Evolutionary conservation across 2,888 invertebrate species (phyloP), one percentile per base, ranked within the genome.

Genomic region (Tipula lateralis): DNA sequence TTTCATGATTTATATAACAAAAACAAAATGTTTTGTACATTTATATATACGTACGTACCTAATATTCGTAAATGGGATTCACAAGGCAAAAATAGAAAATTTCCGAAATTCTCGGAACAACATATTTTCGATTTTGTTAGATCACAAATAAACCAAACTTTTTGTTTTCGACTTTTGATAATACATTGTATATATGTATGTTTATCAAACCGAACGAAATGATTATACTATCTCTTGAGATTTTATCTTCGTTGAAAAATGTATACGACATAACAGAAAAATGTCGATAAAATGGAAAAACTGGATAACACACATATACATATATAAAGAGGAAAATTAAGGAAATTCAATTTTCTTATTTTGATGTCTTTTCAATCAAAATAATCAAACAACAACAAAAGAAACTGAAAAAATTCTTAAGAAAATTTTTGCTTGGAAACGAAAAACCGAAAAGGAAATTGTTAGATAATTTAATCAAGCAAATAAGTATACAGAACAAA

Each of bases 281-380:
- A 19, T 66, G 24, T 66, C 66, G 24, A 66, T 66, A 66, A 66
- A 24, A 66, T 9, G 19, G 66, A 24, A 66, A 19, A 66, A 24
- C 66, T 24, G 66, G 24, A 6, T 19, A 50, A 50, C n/a, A 50
- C 44, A 50, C 16, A 66, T 66, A n/a, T n/a, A n/a, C n/a, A n/a
- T n/a, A n/a, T n/a, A n/a, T n/a, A n/a, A n/a, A 66, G 24, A 24
- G 24, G 66, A 66, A 66, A 66, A 66, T 66, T 66, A 66, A 66
- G 66, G 66, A 66, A 66, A 66, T 66, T 66, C 66, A 66, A 66
- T 66, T 66, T 66, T 66, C 66, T 66, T 66, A 66, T 66, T 66
- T 66, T 66, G 66, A 66, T 66, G 66, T 24, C 66, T 66, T 66
- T 66, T 66, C 66, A 66, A 66, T 66, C 66, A 66, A 66, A 66